Conservation (phyloP, 2,888 invertebrate species). For the Aspidiotus rigidus region DNA sequence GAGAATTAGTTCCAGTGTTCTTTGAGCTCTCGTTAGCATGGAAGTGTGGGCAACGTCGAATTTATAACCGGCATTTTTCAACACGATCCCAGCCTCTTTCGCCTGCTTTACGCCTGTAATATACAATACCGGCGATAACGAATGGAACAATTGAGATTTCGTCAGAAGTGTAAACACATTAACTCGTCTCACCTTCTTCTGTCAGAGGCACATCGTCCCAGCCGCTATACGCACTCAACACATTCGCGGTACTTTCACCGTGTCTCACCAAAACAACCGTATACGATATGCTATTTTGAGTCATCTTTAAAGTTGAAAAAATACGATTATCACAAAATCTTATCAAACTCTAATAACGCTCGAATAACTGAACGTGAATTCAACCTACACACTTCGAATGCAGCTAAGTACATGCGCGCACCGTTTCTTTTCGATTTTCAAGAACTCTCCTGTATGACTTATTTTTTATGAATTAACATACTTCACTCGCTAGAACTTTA, state of each 20-base stretch:
- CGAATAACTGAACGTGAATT: no score
- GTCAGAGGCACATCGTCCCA: constrained; percentile 64
- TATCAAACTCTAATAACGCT: no score
- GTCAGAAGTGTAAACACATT: no score
- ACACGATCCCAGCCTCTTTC: constrained; percentile 58
- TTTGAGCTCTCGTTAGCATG: constrained; percentile 64
- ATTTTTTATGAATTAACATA: no score
- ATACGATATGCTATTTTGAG: constrained; percentile 20
- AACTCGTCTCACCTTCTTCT: constrained; percentile 46
- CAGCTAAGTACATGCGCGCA: no score
- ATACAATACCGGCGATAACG: no score
- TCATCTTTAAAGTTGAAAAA: not conserved
- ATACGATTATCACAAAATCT: no score
- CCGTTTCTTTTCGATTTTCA: no score
- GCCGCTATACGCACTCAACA: constrained; percentile 63
- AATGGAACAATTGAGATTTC: no score
- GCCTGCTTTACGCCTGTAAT: constrained; percentile 58
- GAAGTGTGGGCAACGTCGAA: constrained; percentile 78
- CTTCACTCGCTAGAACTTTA: no score
- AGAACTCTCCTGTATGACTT: no score
- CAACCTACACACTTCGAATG: no score
- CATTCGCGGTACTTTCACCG: constrained; percentile 67
- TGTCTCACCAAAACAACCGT: constrained; percentile 66
- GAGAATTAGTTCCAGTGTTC: constrained; percentile 60
- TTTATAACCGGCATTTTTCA: constrained; percentile 58